Percentiles rank a stretch among this genome's conserved stretches.
These are phyloP conservation scores for Marronus borbonicus DNA, from an alignment of 2,888 invertebrate species.

Conservation along the genomic window DNA sequence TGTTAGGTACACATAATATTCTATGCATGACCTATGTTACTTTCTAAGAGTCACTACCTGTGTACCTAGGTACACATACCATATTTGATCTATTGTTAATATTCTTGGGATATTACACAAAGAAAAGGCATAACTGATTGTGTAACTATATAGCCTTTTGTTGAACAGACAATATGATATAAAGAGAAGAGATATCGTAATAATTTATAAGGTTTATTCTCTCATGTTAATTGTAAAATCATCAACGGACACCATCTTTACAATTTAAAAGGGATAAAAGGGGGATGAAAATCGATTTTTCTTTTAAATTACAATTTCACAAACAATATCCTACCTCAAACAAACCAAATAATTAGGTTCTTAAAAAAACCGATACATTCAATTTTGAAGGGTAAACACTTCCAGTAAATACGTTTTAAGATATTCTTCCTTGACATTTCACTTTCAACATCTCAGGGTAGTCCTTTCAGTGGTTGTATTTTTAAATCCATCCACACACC, in stretches of 20 bases:
- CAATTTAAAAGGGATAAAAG: too few species aligned
- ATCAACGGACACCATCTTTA: neutral
- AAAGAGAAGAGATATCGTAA: neutral
- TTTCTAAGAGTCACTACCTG: conserved; percentile 46
- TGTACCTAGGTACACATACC: conserved; percentile 42
- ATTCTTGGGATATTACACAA: conserved; percentile 40
- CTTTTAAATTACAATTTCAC: too few species aligned
- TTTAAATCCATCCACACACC: conserved; percentile 17
- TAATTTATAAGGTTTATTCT: neutral
- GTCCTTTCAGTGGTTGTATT: conserved; percentile 27
- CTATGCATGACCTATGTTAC: conserved; percentile 50
- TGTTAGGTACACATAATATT: conserved; percentile 42
- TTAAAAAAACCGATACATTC: conserved; percentile 6
- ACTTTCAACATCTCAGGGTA: conserved; percentile 7
- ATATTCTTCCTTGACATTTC: neutral
- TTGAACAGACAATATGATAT: neutral
- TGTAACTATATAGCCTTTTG: conserved; percentile 30
- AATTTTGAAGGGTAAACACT: conserved; percentile 14
- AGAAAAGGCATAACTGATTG: conserved; percentile 34
- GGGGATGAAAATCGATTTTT: too few species aligned
- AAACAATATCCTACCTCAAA: too few species aligned
- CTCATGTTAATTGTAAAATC: neutral
- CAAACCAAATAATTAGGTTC: neutral
- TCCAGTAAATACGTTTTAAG: neutral
- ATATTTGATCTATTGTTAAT: conserved; percentile 51